phyloP scores from a whole-genome alignment of 2,888 invertebrate species.

The Spodoptera picta region DNA sequence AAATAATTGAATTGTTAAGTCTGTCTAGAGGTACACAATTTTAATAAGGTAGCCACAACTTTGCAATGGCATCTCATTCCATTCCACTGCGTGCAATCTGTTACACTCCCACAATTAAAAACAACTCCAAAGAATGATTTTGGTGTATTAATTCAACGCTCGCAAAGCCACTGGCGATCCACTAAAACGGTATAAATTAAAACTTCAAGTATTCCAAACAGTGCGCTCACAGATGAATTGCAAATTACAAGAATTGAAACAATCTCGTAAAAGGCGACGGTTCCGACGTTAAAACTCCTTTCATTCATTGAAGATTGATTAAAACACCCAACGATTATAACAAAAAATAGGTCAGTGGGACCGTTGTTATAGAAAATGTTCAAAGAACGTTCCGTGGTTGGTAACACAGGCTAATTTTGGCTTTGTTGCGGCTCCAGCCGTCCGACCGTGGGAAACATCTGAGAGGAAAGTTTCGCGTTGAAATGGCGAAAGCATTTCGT shows the following conservation, averaged over 20 bases:
- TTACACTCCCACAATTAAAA: constrained; percentile 22
- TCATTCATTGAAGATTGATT: constrained; percentile 59
- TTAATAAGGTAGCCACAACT: no score
- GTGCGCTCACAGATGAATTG: constrained; percentile 53
- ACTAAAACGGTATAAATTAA: constrained; percentile 46
- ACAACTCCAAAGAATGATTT: constrained; percentile 36
- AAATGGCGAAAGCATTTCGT: constrained; percentile 55
- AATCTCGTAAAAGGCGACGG: constrained; percentile 51
- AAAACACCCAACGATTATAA: constrained; percentile 59
- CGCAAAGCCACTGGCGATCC: constrained; percentile 38
- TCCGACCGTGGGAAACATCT: constrained; percentile 55
- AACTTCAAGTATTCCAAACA: constrained; percentile 48
- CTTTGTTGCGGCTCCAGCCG: constrained; percentile 62
- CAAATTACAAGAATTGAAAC: constrained; percentile 56
- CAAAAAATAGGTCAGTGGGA: constrained; percentile 59
- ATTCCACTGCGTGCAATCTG: constrained; percentile 14
- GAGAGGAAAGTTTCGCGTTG: constrained; percentile 56
- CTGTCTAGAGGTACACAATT: no score
- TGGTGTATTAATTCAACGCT: constrained; percentile 43
- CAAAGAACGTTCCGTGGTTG: constrained; percentile 57
- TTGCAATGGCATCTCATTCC: not conserved
- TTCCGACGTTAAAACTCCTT: constrained; percentile 50
- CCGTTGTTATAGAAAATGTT: constrained; percentile 54
- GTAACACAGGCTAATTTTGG: constrained; percentile 62
- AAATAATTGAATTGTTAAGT: no score